These are phyloP conservation scores for Lathamus discolor DNA, from an alignment of 2,113 vertebrate genomes.

Conservation along the genomic window DNA sequence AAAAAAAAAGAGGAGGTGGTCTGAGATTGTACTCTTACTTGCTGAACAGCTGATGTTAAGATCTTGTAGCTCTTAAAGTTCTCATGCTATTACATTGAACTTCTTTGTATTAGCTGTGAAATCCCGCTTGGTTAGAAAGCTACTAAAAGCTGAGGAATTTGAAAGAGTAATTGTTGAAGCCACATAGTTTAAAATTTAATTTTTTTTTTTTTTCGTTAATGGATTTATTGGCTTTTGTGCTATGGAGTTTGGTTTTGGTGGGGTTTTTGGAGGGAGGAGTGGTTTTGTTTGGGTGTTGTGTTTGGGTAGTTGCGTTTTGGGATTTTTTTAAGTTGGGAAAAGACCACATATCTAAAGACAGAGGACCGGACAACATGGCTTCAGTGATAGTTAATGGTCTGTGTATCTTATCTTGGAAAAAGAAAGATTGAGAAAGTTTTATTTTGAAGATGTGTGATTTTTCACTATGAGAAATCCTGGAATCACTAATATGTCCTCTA, in stretches of 20 bases:
- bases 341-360: neutral
- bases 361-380: neutral
- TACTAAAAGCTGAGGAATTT: neutral
- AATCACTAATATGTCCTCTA: neutral
- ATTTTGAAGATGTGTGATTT: neutral
- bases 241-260: neutral
- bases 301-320: neutral
- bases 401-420: neutral
- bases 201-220: neutral
- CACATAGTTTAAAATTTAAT: neutral
- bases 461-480: neutral
- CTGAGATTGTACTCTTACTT: neutral
- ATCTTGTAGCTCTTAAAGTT: neutral
- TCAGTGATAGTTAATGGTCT: neutral
- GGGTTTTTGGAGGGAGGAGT: neutral
- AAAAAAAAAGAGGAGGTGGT: neutral
- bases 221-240: neutral
- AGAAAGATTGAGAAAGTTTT: neutral
- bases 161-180: neutral
- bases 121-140: neutral
- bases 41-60: neutral
- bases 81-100: neutral
- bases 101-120: neutral
- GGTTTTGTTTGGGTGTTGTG: neutral
- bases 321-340: neutral